A percentile compares a stretch with the other conserved stretches of the same genome.
Evolutionary conservation across 2,113 vertebrate genomes (phyloP).

Genomic region (Nothobranchius kuhntae): DNA sequence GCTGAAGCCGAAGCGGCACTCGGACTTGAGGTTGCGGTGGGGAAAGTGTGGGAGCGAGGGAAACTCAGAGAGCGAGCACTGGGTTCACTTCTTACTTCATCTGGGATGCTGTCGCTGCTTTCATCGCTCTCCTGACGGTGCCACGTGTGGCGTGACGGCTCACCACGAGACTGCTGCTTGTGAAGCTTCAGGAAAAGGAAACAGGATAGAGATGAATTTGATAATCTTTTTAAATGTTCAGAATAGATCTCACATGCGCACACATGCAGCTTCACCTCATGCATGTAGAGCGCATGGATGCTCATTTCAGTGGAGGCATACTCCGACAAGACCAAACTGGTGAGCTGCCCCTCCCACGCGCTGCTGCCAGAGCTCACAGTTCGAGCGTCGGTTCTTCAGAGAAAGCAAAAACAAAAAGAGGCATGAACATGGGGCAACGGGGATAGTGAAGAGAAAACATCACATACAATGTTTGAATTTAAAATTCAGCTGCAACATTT

Average conservation of each 20-base stretch:
- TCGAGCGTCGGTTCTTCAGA: constrained; percentile 84
- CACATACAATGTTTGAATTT: no score
- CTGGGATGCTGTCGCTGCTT: constrained; percentile 89
- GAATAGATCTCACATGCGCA: background rate
- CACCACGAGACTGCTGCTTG: constrained; percentile 91
- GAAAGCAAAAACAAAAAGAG: constrained; percentile 1
- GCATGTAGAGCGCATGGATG: constrained; percentile 96
- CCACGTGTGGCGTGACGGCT: constrained; percentile 92
- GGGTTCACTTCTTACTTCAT: constrained; percentile 79
- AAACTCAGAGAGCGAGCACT: constrained; percentile 65
- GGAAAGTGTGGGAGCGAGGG: constrained; percentile 93
- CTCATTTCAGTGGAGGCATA: constrained; percentile 98
- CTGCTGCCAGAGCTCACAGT: constrained; percentile 95
- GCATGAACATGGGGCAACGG: background rate
- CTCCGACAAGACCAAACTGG: constrained; percentile 93
- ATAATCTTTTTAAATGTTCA: background rate
- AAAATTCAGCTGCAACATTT: no score
- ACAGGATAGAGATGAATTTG: background rate
- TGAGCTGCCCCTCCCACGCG: constrained; percentile 93
- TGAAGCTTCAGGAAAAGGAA: constrained; percentile 82
- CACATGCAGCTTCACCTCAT: constrained; percentile 83
- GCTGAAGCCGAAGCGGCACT: constrained; percentile 57
- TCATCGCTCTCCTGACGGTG: constrained; percentile 95
- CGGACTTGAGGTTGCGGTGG: constrained; percentile 77
- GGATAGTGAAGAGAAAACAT: background rate